Evolutionary conservation across 2,113 vertebrate species (phyloP), one percentile per base, ranked within the genome.

Genomic region (Prunella fulvescens): DNA sequence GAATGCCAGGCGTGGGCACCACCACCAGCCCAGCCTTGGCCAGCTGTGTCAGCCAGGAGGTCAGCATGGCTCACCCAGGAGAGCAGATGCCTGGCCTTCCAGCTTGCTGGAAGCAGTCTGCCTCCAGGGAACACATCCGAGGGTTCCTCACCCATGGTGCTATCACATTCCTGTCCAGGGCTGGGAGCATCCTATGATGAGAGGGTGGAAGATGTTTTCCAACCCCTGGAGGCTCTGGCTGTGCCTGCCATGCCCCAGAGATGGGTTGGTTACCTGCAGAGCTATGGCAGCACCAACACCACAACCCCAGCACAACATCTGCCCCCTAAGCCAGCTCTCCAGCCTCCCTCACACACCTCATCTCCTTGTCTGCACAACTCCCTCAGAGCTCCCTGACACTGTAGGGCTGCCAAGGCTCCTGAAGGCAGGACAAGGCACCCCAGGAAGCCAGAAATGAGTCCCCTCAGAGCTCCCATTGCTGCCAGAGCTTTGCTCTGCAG

Each of bases 111-210:
- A 50, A 44, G 39, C 1, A 0, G 65, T 65, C 40, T 33, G 23
- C 64, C 64, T 35, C 54, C 5, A 2, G 14, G 33, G 7, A 80
- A 33, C 14, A 35, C 26, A 14, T 7, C 31, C 0, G 0, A 76
- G 19, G 14, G 12, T 13, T 72, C 35, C 31, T 83, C 4, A 1
- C 3, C 13, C n/a, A 14, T 0, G 14, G 26, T 6, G 40, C 28
- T 25, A 76, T 7, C 35, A 7, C 17, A 10, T 12, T 57, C n/a
- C 23, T 35, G 14, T 11, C 51, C 22, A 42, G 31, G 35, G 9
- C 42, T 15, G 25, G 53, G 17, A 73, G 12, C 15, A 74, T 11
- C n/a, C 47, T 26, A 40, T 1, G 15, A 53, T 40, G 48, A 77
- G 28, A 66, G 33, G 10, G 15, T 23, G 29, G 28, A 64, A 53